Conservation (phyloP, 2,888 invertebrate genomes). For the Thysanoteuthis rhombus region DNA sequence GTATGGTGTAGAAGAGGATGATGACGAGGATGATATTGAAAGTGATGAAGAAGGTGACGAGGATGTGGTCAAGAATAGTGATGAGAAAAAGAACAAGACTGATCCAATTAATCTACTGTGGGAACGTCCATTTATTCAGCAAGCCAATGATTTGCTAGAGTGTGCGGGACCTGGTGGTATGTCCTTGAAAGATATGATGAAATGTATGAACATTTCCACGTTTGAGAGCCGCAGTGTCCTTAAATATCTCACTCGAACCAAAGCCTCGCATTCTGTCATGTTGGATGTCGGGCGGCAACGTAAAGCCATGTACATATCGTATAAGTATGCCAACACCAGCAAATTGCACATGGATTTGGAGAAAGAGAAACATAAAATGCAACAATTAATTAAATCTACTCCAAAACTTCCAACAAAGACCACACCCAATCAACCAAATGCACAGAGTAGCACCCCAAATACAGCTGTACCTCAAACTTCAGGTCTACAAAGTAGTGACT, state of each 20-base stretch:
- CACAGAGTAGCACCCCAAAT: not conserved
- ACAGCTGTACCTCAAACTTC: not conserved
- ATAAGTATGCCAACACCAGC: conserved; percentile 34
- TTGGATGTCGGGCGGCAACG: conserved; percentile 20
- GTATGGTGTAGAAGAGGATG: conserved; percentile 40
- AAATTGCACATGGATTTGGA: conserved; percentile 36
- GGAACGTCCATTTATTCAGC: conserved; percentile 25
- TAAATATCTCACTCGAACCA: conserved; percentile 15
- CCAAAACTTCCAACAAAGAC: not conserved
- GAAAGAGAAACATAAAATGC: conserved; percentile 35
- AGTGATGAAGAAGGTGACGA: conserved; percentile 38
- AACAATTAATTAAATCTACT: conserved; percentile 20
- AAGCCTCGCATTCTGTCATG: conserved; percentile 1
- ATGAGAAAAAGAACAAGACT: not conserved
- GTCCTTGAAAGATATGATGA: conserved; percentile 14
- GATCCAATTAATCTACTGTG: not conserved
- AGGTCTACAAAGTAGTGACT: not conserved
- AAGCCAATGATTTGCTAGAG: conserved; percentile 18
- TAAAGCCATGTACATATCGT: conserved; percentile 32
- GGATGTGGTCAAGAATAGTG: not conserved
- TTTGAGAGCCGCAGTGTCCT: conserved; percentile 26
- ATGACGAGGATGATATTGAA: conserved; percentile 36
- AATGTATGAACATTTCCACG: conserved; percentile 28
- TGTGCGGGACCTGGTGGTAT: conserved; percentile 26
- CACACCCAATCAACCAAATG: not conserved